Evolutionary conservation across 2,797 vertebrate species (phyloP).

Genomic region (Nyctalus aviator): DNA sequence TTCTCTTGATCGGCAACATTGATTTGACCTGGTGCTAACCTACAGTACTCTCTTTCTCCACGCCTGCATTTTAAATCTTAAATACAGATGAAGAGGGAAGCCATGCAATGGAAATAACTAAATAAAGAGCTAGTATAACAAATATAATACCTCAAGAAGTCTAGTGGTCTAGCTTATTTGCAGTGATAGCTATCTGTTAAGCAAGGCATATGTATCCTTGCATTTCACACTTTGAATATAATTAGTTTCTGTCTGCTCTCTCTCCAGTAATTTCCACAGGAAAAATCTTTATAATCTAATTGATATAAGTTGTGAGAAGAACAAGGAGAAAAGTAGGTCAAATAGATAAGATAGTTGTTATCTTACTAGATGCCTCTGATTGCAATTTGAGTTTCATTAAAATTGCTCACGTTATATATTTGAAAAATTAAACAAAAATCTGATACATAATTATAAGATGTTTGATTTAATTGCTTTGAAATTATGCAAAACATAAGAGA

Average conservation of each 20-base stretch:
- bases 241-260: neutral
- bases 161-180: neutral
- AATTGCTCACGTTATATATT: neutral
- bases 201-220: neutral
- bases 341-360: neutral
- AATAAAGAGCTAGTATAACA: neutral
- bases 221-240: neutral
- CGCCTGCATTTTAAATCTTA: neutral
- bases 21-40: conserved; percentile 27
- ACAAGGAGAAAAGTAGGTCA: conserved; percentile 57
- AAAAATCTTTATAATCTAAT: conserved; percentile 50
- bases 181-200: neutral
- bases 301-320: conserved; percentile 41
- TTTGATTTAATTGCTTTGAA: neutral
- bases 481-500: conserved; percentile 14
- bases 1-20: neutral
- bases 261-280: conserved; percentile 20
- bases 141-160: neutral
- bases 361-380: conserved; percentile 31
- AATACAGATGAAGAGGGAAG: neutral
- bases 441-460: neutral
- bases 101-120: neutral
- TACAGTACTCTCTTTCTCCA: neutral
- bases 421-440: conserved; percentile 10
- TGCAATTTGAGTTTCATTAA: conserved; percentile 51